phyloP scores from a whole-genome alignment of 2,888 invertebrate species.

The Phytoseiulus persimilis region DNA sequence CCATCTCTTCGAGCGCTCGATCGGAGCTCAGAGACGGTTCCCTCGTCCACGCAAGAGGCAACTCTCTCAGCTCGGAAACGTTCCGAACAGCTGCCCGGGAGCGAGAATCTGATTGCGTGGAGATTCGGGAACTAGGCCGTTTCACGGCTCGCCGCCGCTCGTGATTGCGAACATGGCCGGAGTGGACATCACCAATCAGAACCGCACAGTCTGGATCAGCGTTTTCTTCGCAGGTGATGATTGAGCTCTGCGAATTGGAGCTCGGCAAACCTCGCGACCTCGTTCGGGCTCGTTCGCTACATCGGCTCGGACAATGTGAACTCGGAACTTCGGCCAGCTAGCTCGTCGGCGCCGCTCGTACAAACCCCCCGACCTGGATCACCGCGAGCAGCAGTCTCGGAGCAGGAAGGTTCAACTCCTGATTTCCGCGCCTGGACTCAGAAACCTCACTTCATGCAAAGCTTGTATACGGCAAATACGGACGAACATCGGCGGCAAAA shows the following conservation, averaged over 20 bases:
- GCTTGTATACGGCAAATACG: too few species aligned
- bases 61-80: too few species aligned
- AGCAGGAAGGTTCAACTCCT: too few species aligned
- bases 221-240: not conserved
- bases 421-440: too few species aligned
- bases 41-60: too few species aligned
- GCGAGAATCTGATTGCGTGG: not conserved
- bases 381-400: too few species aligned
- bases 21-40: too few species aligned
- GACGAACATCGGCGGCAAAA: too few species aligned
- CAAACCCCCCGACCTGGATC: too few species aligned
- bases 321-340: not conserved
- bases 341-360: too few species aligned
- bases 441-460: too few species aligned
- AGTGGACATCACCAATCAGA: not conserved
- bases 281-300: not conserved
- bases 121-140: not conserved
- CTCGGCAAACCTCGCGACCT: not conserved
- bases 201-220: not conserved
- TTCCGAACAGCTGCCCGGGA: not conserved
- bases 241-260: not conserved
- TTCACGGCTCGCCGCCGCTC: not conserved
- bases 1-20: not conserved
- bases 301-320: not conserved
- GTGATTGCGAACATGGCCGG: not conserved